phyloP scores from a whole-genome alignment of 2,113 vertebrate genomes.

The Odocoileus virginianus region DNA sequence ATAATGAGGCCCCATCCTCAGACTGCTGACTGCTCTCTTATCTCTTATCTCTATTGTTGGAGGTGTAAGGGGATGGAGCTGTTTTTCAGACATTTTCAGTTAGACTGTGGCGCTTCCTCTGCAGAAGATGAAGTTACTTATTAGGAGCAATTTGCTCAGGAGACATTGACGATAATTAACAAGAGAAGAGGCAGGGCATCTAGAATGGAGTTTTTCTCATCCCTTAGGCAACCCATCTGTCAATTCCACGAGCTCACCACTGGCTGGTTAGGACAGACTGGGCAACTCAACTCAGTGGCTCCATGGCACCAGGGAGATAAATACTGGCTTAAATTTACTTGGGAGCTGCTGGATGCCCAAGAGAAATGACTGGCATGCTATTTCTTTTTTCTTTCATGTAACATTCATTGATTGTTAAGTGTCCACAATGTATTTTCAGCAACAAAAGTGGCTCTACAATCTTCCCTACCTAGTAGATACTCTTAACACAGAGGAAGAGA shows the following conservation, averaged over 20 bases:
- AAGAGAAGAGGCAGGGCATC: not conserved
- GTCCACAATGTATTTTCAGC: not conserved
- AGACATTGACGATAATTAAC: constrained; percentile 14
- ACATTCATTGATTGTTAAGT: not conserved
- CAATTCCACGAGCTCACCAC: not conserved
- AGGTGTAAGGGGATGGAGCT: not conserved
- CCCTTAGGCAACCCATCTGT: not conserved
- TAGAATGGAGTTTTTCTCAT: constrained; percentile 23
- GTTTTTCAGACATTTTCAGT: not conserved
- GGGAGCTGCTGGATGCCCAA: not conserved
- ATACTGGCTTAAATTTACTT: not conserved
- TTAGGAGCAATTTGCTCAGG: constrained; percentile 11
- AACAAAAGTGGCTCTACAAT: not conserved
- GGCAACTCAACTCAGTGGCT: not conserved
- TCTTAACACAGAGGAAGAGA: not conserved
- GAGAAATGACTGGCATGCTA: not conserved
- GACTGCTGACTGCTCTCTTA: not conserved
- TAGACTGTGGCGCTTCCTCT: not conserved
- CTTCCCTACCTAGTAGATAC: not conserved
- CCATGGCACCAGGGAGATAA: not conserved
- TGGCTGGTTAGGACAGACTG: not conserved
- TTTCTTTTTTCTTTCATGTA: not conserved
- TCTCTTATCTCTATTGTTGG: not conserved
- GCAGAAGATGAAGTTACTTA: constrained; percentile 21
- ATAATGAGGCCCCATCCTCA: not conserved